A percentile compares a stretch with the other conserved stretches of the same genome.
These are phyloP conservation scores for Macrostomum lignano DNA, from an alignment of 1,140 invertebrate genomes.

Conservation along the genomic window DNA sequence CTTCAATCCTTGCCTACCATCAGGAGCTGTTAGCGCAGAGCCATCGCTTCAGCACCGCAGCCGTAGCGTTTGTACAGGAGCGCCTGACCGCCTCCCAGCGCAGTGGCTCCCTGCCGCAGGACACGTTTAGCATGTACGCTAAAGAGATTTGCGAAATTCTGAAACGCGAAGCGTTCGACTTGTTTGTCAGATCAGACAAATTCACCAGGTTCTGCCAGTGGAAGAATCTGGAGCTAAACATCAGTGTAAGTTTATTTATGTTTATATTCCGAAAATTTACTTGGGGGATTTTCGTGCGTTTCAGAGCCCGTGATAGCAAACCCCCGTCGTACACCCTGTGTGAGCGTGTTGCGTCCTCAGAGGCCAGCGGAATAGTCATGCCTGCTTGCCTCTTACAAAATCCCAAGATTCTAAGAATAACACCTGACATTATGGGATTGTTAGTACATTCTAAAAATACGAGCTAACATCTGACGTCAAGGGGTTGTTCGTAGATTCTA, in stretches of 20 bases:
- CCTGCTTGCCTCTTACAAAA: no score
- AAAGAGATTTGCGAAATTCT: neutral
- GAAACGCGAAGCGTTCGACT: conserved; percentile 19
- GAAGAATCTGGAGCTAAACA: conserved; percentile 99
- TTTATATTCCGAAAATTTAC: conserved; percentile 1
- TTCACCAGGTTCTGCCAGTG: conserved; percentile 98
- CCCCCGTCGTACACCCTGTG: no score
- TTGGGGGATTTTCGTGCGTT: neutral
- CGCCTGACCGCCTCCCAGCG: conserved; percentile 13
- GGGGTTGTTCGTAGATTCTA: no score
- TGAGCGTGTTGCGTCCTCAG: no score
- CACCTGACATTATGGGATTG: no score
- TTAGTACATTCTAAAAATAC: no score
- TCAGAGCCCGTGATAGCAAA: no score
- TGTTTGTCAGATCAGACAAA: conserved; percentile 68
- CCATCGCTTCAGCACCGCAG: neutral
- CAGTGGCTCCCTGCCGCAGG: conserved; percentile 11
- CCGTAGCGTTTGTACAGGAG: neutral
- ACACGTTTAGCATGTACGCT: neutral
- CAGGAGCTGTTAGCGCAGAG: neutral
- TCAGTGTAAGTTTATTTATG: conserved; percentile 40
- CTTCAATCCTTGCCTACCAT: neutral
- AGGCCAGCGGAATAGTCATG: no score
- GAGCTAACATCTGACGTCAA: no score
- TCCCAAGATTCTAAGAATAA: no score